phyloP scores from a whole-genome alignment of 2,797 vertebrate species.

The Arctocebus calabarensis region DNA sequence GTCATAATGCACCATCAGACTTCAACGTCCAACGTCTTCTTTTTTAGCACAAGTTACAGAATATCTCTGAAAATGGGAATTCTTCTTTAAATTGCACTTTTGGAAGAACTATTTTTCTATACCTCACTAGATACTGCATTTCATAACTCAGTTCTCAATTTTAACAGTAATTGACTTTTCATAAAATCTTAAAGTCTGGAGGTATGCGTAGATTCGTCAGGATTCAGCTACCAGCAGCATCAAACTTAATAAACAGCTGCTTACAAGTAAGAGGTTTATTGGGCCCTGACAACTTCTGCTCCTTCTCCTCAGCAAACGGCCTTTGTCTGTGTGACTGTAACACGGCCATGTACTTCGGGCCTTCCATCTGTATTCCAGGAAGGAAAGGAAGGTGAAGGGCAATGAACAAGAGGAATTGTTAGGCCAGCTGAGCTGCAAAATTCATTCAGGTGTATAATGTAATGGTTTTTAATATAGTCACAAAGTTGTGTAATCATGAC shows the following conservation, averaged over 20 bases:
- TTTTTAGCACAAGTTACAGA: conserved; percentile 12
- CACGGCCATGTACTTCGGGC: neutral
- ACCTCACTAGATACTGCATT: conserved; percentile 42
- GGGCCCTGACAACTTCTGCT: neutral
- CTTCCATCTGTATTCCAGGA: neutral
- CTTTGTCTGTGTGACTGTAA: neutral
- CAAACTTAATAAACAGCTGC: conserved; percentile 13
- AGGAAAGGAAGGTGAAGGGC: neutral
- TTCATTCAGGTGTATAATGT: neutral
- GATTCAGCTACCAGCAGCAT: conserved; percentile 1
- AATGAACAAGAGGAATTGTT: neutral
- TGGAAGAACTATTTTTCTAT: conserved; percentile 4
- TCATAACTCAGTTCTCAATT: conserved; percentile 36
- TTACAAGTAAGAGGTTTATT: neutral
- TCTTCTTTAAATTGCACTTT: conserved; percentile 38
- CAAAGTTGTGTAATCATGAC: neutral
- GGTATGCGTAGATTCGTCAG: neutral
- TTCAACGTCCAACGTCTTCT: conserved; percentile 67
- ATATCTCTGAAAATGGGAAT: conserved; percentile 39
- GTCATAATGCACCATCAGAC: conserved; percentile 66
- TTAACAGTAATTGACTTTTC: conserved; percentile 67
- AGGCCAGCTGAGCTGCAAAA: neutral
- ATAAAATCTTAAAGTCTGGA: conserved; percentile 47
- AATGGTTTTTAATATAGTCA: neutral
- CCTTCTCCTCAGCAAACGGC: neutral